Evolutionary conservation across 1,140 invertebrate genomes (phyloP).

Genomic region (Meloidogyne hapla): DNA sequence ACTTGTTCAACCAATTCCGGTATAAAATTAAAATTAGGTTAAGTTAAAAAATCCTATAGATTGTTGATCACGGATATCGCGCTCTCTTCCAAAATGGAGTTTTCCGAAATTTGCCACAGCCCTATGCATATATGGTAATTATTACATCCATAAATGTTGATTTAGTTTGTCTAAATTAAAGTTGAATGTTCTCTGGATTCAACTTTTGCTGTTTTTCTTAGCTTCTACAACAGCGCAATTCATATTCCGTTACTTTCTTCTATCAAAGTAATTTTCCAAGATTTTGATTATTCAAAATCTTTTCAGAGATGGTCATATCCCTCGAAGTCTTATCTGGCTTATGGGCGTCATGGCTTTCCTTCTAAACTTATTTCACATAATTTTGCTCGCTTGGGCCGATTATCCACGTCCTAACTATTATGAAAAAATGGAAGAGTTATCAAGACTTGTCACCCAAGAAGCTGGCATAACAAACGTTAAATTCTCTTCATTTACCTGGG

Average conservation of each 20-base stretch:
- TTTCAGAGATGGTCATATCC: slow-evolving; percentile 21
- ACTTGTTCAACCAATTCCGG: slow-evolving; percentile 22
- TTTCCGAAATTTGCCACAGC: slow-evolving; percentile 28
- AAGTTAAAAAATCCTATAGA: neutral
- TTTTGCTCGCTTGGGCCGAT: slow-evolving; percentile 23
- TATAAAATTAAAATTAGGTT: neutral
- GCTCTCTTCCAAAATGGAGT: slow-evolving; percentile 24
- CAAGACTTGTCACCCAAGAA: slow-evolving; percentile 15
- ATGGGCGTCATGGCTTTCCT: slow-evolving; percentile 19
- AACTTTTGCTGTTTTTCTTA: slow-evolving; percentile 26
- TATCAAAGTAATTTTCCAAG: neutral
- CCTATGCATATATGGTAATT: slow-evolving; percentile 27
- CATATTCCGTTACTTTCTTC: slow-evolving; percentile 27
- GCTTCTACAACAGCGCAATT: slow-evolving; percentile 26
- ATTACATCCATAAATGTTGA: neutral
- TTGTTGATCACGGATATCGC: slow-evolving; percentile 26
- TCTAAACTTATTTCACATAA: slow-evolving; percentile 25
- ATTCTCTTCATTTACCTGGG: slow-evolving; percentile 26
- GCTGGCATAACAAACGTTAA: slow-evolving; percentile 10
- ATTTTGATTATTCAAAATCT: neutral
- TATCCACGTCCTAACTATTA: slow-evolving; percentile 15
- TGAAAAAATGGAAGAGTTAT: slow-evolving; percentile 15
- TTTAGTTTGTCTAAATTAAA: neutral
- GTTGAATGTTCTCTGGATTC: slow-evolving; percentile 28
- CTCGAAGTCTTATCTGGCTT: neutral